Percentiles rank a stretch among this genome's conserved stretches.
These are phyloP conservation scores for Eulemur mongoz DNA, from an alignment of 2,797 vertebrate species.

Conservation along the genomic window DNA sequence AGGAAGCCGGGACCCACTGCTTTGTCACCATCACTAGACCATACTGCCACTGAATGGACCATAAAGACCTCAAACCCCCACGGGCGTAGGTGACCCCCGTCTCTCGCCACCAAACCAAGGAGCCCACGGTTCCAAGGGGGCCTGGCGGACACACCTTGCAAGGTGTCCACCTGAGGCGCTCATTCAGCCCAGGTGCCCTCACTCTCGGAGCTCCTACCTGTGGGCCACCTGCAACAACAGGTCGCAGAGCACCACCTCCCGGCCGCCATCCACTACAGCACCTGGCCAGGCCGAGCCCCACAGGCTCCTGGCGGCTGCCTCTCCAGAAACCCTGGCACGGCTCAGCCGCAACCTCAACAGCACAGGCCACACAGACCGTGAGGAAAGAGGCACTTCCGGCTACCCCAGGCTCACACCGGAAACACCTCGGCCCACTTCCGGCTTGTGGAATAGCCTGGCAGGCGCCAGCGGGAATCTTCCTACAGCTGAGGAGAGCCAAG, in stretches of 20 bases:
- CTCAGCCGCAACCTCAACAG: not conserved
- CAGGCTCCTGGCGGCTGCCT: accelerated
- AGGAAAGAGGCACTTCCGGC: not conserved
- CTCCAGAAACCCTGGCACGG: too few relatives aligned
- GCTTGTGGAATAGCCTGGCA: not conserved
- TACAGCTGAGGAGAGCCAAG: not conserved
- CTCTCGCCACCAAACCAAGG: not conserved
- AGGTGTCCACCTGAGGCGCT: too few relatives aligned
- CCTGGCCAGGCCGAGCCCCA: not conserved
- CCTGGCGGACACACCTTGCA: too few relatives aligned
- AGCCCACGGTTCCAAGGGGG: not conserved
- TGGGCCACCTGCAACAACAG: not conserved
- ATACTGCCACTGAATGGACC: not conserved
- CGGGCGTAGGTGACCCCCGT: not conserved
- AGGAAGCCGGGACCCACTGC: not conserved
- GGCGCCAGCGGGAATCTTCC: not conserved
- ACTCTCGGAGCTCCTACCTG: not conserved
- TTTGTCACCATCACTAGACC: not conserved
- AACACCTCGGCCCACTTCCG: not conserved
- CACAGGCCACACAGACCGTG: not conserved
- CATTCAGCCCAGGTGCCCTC: not conserved
- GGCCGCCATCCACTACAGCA: too few relatives aligned
- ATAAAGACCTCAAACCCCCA: not conserved
- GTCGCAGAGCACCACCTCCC: too few relatives aligned
- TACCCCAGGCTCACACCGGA: not conserved